A percentile compares a stretch with the other conserved stretches of the same genome.
phyloP scores from a whole-genome alignment of 1,140 invertebrate genomes.

The Spodoptera frugiperda region DNA sequence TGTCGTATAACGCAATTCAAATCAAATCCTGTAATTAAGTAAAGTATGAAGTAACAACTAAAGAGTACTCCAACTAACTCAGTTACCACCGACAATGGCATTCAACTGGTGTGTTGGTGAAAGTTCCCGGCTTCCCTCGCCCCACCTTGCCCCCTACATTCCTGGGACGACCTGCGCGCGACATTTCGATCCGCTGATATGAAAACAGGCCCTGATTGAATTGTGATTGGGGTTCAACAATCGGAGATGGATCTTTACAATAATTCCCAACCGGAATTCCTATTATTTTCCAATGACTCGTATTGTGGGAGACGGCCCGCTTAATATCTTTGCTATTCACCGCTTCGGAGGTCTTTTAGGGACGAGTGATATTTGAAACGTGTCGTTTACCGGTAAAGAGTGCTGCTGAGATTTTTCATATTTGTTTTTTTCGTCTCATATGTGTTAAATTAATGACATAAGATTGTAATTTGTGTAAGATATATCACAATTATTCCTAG shows the following conservation, averaged over 20 bases:
- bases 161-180: constrained; percentile 57
- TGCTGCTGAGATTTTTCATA: too few species aligned
- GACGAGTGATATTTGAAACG: background rate
- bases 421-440: too few species aligned
- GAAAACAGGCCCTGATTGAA: constrained; percentile 73
- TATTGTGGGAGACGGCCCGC: constrained; percentile 4
- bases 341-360: background rate
- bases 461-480: too few species aligned
- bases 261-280: constrained; percentile 52
- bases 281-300: constrained; percentile 39
- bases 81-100: too few species aligned
- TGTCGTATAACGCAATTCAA: too few species aligned
- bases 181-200: constrained; percentile 72
- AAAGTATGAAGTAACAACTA: too few species aligned
- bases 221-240: constrained; percentile 70
- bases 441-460: too few species aligned
- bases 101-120: too few species aligned
- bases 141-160: constrained; percentile 1
- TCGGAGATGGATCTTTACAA: constrained; percentile 62
- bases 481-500: too few species aligned
- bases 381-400: background rate
- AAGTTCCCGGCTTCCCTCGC: background rate
- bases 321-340: constrained; percentile 19
- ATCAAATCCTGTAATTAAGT: too few species aligned
- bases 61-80: too few species aligned